phyloP scores from a whole-genome alignment of 2,888 invertebrate species.

The Aleiodes leptofemur region DNA sequence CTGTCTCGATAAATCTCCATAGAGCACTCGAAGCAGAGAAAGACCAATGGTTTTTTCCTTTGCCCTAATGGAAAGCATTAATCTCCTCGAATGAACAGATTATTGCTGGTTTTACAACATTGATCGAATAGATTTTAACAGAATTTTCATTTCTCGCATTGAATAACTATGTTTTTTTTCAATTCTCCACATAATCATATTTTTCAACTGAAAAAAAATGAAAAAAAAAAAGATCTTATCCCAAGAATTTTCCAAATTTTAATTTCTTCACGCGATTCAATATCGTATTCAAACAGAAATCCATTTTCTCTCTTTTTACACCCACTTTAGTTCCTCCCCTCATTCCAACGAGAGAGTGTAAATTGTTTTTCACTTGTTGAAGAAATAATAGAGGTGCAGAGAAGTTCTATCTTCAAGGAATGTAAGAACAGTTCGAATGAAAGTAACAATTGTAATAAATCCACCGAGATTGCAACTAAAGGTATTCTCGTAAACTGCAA shows the following conservation, averaged over 20 bases:
- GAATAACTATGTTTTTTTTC: background rate
- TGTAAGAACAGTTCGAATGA: too few relatives aligned
- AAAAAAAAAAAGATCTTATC: background rate
- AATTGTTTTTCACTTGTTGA: background rate
- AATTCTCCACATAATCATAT: background rate
- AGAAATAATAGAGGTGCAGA: too few relatives aligned
- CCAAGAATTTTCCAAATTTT: background rate
- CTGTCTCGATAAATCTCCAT: conserved; percentile 51
- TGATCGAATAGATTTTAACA: background rate
- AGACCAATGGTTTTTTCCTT: conserved; percentile 17
- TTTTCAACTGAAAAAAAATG: background rate
- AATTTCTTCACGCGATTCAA: conserved; percentile 21
- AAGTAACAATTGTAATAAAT: too few relatives aligned
- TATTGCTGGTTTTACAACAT: conserved; percentile 19
- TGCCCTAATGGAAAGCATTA: conserved; percentile 45
- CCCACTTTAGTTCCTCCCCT: too few relatives aligned
- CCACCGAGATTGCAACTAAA: too few relatives aligned
- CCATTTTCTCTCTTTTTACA: background rate
- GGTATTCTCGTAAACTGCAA: too few relatives aligned
- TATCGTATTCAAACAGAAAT: background rate
- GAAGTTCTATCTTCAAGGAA: too few relatives aligned
- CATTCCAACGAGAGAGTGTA: background rate
- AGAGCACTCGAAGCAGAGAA: conserved; percentile 32
- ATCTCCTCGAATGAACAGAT: conserved; percentile 39
- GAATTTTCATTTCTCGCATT: background rate